Evolutionary conservation across 2,888 invertebrate genomes (phyloP).

Genomic region (Limnephilus lunatus): DNA sequence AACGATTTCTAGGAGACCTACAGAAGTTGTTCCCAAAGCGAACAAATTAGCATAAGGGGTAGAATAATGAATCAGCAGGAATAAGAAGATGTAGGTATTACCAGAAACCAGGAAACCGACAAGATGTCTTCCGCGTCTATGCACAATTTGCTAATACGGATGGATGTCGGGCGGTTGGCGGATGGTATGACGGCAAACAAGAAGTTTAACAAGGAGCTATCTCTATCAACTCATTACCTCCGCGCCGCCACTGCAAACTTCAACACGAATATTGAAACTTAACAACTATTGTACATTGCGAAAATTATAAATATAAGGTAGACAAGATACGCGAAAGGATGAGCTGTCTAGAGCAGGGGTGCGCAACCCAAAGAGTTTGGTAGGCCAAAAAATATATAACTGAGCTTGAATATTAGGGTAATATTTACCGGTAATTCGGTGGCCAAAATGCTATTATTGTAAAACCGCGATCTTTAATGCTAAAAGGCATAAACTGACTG

Average conservation of each 20-base stretch:
- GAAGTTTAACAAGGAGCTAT: conserved; percentile 43
- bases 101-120: conserved; percentile 11
- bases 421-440: no score
- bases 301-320: not conserved
- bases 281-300: not conserved
- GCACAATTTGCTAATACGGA: conserved; percentile 7
- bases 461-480: no score
- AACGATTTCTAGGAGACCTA: no score
- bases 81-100: not conserved
- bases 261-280: not conserved
- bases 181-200: conserved; percentile 25
- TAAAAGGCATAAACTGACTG: no score
- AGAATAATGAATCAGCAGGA: not conserved
- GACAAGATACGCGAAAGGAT: not conserved
- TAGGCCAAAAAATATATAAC: no score
- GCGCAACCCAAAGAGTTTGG: no score
- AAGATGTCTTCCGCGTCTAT: conserved; percentile 33
- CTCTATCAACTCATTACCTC: conserved; percentile 43
- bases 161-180: not conserved
- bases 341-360: not conserved
- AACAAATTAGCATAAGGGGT: not conserved
- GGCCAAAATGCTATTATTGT: no score
- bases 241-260: not conserved
- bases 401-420: no score
- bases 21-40: no score